A percentile compares a stretch with the other conserved stretches of the same genome.
Evolutionary conservation across 2,113 vertebrate genomes (phyloP).

Genomic region (Noctilio leporinus): DNA sequence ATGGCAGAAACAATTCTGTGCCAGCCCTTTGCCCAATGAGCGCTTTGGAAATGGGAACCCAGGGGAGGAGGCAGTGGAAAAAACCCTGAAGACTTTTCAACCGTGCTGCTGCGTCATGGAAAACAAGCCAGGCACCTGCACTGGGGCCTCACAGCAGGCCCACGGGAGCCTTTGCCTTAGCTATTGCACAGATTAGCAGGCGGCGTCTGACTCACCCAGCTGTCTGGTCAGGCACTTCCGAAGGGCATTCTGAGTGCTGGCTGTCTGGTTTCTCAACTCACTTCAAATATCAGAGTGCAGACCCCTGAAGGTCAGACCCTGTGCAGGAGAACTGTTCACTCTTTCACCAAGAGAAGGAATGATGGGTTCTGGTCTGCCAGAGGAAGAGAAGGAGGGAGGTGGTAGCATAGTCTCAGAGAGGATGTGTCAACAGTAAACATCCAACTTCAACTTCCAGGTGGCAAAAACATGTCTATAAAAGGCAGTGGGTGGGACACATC

Average conservation of each 20-base stretch:
- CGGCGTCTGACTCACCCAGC: constrained; percentile 11
- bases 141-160: neutral
- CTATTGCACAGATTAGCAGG: constrained; percentile 21
- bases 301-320: neutral
- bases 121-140: constrained; percentile 46
- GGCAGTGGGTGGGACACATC: neutral
- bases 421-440: neutral
- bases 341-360: neutral
- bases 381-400: neutral
- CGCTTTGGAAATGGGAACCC: constrained; percentile 50
- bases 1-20: neutral
- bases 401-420: neutral
- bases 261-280: neutral
- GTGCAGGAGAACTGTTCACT: neutral
- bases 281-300: neutral
- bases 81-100: constrained; percentile 62
- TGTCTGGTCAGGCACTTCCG: neutral
- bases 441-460: neutral
- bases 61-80: constrained; percentile 71
- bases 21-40: constrained; percentile 24
- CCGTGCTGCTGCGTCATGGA: constrained; percentile 59
- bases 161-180: neutral
- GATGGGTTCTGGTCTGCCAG: constrained; percentile 4
- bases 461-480: neutral
- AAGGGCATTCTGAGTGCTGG: constrained; percentile 25